Base-by-base conservation (phyloP, 1,140 invertebrate species). In the Meloidogyne chitwoodi region DNA sequence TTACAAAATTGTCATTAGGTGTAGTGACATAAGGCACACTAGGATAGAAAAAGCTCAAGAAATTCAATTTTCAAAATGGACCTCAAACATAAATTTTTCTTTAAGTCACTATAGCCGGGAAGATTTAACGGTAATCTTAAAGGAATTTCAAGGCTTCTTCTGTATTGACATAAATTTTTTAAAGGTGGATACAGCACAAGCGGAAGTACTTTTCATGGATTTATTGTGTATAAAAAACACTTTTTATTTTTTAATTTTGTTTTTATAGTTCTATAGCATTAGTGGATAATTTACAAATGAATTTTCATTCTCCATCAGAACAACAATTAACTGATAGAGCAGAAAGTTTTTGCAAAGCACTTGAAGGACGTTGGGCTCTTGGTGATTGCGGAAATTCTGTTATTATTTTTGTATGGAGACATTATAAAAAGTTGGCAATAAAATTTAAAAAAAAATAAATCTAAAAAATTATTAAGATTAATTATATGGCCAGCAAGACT, bases 311-410 rank as follows among this genome's bases (percentile, higher is more conserved):
- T 29, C 85, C 85, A 24, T 86, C 84, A 61, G 85, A 86, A 81
- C 75, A 85, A 83, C 85, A 86, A 74, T 68, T 87, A n/a, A 86
- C 84, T 12, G 85, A 87, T 48, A 73, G 84, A 73, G 85, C 85
- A 1, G 85, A 84, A 34, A 80, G 78, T 38, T 86, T 86, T 67
- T 85, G 82, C 69, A 77, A 81, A 68, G 80, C 85, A 29, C 64
- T 86, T 6, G 82, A 87, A 77, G 85, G 85, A 14, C 65, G 85
- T 56, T 86, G 85, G 85, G 85, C 85, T 14, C 77, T 86, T 24
- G 85, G 85, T n/a, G 85, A 86, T 74, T 86, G 85, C 63, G 85
- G 85, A 31, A 86, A 86, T 74, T 86, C 85, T 22, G 84, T 86
- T 5, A 84, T 86, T 66, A 70, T 86, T 38, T 86, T 86, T 72